These are phyloP conservation scores for Trogon melanurus DNA, from an alignment of 2,113 vertebrate genomes.

Conservation along the genomic window DNA sequence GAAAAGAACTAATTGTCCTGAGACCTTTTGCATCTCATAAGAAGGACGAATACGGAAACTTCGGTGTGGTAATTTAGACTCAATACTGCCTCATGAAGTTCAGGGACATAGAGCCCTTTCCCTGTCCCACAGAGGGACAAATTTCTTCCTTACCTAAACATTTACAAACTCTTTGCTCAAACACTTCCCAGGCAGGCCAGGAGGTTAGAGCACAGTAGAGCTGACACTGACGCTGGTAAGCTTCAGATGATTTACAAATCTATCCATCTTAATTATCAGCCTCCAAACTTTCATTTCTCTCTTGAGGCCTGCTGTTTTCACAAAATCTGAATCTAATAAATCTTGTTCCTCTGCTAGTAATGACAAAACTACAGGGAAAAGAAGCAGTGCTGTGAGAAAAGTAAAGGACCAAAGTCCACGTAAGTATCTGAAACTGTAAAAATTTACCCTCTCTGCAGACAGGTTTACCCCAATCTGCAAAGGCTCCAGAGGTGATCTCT, in stretches of 20 bases:
- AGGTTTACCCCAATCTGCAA: background rate
- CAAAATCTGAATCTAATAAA: background rate
- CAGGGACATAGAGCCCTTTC: background rate
- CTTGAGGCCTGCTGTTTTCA: background rate
- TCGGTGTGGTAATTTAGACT: background rate
- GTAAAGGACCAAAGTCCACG: background rate
- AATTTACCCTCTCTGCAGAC: background rate
- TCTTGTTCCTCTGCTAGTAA: background rate
- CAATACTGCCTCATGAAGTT: background rate
- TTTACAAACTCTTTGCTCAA: background rate
- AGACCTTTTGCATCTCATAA: background rate
- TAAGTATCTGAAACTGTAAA: background rate
- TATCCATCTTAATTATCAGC: background rate
- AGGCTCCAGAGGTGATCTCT: background rate
- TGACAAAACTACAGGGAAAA: background rate
- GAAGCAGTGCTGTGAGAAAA: background rate
- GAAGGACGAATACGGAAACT: background rate
- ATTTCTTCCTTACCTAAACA: background rate
- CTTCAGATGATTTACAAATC: background rate
- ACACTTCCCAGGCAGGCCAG: background rate
- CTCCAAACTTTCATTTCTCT: background rate
- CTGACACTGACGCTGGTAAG: background rate
- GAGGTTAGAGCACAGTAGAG: background rate
- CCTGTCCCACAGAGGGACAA: background rate
- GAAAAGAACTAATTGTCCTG: slow-evolving; percentile 36